Conservation (phyloP, 1,140 invertebrate genomes). For the Drosophila kepulauana region DNA sequence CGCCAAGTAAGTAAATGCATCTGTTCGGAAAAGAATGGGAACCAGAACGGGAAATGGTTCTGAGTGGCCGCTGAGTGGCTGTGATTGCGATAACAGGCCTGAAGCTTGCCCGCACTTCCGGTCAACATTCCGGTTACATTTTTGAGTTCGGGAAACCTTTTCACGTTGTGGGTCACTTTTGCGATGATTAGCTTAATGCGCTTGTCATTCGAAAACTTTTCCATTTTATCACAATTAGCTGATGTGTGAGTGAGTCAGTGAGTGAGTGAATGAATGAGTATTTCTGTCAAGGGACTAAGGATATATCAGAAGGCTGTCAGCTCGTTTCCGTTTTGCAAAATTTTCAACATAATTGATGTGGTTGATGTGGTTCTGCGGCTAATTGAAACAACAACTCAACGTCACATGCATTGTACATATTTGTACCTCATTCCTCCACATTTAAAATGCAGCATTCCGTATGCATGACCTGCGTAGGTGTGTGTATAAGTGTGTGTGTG, state of each 20-base stretch:
- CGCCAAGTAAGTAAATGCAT: slow-evolving; percentile 88
- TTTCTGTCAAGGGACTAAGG: slow-evolving; percentile 15
- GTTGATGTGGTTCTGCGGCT: slow-evolving; percentile 69
- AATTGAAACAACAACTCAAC: slow-evolving; percentile 71
- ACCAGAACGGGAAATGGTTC: background rate
- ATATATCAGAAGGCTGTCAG: background rate
- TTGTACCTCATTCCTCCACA: slow-evolving; percentile 34
- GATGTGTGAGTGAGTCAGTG: background rate
- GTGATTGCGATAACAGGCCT: slow-evolving; percentile 12
- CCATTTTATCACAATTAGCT: slow-evolving; percentile 54
- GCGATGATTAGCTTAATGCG: slow-evolving; percentile 30
- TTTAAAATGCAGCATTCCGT: slow-evolving; percentile 61
- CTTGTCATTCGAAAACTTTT: slow-evolving; percentile 50
- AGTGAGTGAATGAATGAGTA: background rate
- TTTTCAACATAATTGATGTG: slow-evolving; percentile 75
- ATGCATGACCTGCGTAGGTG: slow-evolving; percentile 22
- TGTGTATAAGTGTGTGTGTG: slow-evolving; percentile 19
- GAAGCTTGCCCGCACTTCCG: slow-evolving; percentile 20
- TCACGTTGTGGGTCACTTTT: background rate
- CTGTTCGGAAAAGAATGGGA: slow-evolving; percentile 6
- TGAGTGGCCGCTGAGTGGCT: slow-evolving; percentile 2
- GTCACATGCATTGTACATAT: slow-evolving; percentile 8
- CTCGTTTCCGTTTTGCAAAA: slow-evolving; percentile 52
- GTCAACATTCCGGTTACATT: slow-evolving; percentile 12
- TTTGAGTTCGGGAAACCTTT: slow-evolving; percentile 19